Base-by-base conservation (phyloP, 2,797 vertebrate genomes). In the Anabas testudineus region DNA sequence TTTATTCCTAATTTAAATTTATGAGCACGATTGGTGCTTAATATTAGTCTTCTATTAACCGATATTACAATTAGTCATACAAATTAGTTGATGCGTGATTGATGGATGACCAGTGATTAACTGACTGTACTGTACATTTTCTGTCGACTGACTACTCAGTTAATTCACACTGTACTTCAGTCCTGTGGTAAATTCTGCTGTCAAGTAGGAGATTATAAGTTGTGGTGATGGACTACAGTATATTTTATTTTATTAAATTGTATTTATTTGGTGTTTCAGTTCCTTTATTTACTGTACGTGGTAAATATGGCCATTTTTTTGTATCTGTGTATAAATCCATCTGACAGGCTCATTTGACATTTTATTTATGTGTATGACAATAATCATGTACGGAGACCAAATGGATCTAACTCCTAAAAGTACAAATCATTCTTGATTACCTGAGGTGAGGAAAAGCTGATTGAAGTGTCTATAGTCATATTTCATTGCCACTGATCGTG, bases 51-150 rank as follows among this genome's bases (percentile, higher is more conserved):
- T 66, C 5, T 39, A 48, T 19, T 30, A 45, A 37, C 15, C 52
- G 19, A 48, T 70, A 56, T 60, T 2, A 51, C 63, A 14, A 53
- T 24, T 18, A 32, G 15, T 10, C 7, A 28, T 37, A 34, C 0
- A 32, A 18, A 61, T 55, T 7, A 16, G 19, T n/a, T 30, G 3
- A 28, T 58, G 49, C 26, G 37, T 48, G 54, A 13, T 42, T 70
- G 32, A 67, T 16, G 12, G 48, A 60, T 15, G n/a, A 28, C 5
- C 39, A 24, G 16, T 47, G 22, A 53, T 46, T n/a, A 36, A 21
- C 3, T 46, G 30, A 58, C 43, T 12, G 32, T n/a, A n/a, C 28
- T n/a, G 16, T n/a, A 10, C 4, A 15, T 45, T 21, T 45, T 21
- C 19, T 46, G 21, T 22, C 3, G 2, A 19, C 13, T 53, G 28